A percentile compares a stretch with the other conserved stretches of the same genome.
phyloP scores from a whole-genome alignment of 2,888 invertebrate species.

The Muschampia plurimacula region DNA sequence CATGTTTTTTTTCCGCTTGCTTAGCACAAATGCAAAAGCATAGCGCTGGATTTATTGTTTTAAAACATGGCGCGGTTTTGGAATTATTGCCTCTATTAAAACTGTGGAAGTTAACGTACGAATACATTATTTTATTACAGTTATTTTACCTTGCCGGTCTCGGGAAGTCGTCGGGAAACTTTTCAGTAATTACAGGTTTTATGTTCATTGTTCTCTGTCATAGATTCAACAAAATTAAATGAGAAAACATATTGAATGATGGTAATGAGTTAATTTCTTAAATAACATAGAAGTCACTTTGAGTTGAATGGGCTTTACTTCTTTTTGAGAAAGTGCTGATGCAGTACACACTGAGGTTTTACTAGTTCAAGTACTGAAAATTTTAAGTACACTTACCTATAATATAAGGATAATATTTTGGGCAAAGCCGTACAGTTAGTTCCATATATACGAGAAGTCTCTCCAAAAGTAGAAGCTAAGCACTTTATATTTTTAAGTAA shows the following conservation, averaged over 20 bases:
- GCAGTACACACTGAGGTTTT: too few relatives aligned
- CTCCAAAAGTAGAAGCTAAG: too few relatives aligned
- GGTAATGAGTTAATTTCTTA: too few relatives aligned
- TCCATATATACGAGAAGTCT: too few relatives aligned
- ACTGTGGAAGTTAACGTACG: conserved; percentile 33
- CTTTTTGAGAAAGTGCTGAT: too few relatives aligned
- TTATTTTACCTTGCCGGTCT: conserved; percentile 17
- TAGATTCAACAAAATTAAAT: not conserved
- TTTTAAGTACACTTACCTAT: too few relatives aligned
- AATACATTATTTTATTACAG: conserved; percentile 30
- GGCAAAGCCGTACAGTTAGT: too few relatives aligned
- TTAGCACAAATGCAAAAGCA: conserved; percentile 33
- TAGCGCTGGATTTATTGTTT: conserved; percentile 39
- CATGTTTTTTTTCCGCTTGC: conserved; percentile 23
- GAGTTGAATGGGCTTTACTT: too few relatives aligned
- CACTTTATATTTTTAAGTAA: too few relatives aligned
- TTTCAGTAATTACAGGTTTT: not conserved
- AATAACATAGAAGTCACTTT: too few relatives aligned
- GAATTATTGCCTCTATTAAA: conserved; percentile 36
- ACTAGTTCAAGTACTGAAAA: too few relatives aligned
- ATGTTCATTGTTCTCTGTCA: not conserved
- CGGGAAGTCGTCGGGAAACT: not conserved
- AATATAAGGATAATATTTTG: too few relatives aligned
- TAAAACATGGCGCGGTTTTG: conserved; percentile 37
- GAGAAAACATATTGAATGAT: not conserved